A percentile compares a stretch with the other conserved stretches of the same genome.
These are phyloP conservation scores for Rhizoglyphus robini DNA, from an alignment of 1,140 invertebrate species.

Conservation along the genomic window DNA sequence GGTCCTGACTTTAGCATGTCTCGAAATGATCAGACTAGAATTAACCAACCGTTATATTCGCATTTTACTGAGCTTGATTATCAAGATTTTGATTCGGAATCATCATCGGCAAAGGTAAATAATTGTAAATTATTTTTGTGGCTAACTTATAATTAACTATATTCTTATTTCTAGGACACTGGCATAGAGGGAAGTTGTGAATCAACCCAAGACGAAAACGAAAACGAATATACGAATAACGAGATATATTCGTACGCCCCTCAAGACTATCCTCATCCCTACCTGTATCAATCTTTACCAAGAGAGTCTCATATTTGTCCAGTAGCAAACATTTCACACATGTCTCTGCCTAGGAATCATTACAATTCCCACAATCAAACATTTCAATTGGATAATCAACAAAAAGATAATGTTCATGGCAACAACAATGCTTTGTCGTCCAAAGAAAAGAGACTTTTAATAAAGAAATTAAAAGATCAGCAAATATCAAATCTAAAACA, in stretches of 20 bases:
- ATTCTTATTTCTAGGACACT: neutral
- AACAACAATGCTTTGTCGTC: too few species aligned
- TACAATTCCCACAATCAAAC: too few species aligned
- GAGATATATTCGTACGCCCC: too few species aligned
- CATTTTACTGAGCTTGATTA: neutral
- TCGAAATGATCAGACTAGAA: neutral
- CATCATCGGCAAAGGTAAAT: conserved; percentile 7
- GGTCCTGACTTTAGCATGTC: neutral
- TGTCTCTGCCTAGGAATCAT: too few species aligned
- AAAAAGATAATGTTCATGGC: too few species aligned
- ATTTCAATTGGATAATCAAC: too few species aligned
- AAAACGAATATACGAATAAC: neutral
- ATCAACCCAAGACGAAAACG: neutral
- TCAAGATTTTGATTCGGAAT: neutral
- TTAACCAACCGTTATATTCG: neutral
- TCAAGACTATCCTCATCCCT: too few species aligned
- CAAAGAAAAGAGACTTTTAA: neutral
- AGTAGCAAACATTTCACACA: neutral
- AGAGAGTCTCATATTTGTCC: too few species aligned
- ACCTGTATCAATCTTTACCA: neutral
- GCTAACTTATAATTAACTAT: neutral
- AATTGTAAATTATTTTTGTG: neutral
- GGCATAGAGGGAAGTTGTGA: conserved; percentile 10
- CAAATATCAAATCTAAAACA: too few species aligned
- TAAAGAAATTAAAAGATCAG: neutral